Base-by-base conservation (phyloP, 37 sponge, comb jelly and placozoan genomes). In the Lycopodina hypogea region DNA sequence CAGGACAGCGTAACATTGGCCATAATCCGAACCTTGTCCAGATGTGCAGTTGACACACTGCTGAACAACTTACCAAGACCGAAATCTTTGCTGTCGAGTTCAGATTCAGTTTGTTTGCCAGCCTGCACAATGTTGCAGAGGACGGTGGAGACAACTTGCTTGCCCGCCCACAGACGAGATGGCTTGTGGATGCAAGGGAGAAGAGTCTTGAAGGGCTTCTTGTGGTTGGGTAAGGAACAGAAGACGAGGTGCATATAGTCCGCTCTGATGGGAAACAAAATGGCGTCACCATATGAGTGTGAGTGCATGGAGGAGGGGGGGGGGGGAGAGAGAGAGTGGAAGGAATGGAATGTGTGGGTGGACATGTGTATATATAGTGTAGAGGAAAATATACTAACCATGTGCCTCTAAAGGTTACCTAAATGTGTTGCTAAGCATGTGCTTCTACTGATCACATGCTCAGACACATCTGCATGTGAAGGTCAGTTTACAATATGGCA, bases 101-200 rank as follows among this genome's bases (percentile, higher is more conserved):
- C 30, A 97, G 68, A 37, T 92, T 93, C 18, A 95, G 65, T 74
- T 24, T 78, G 23, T 66, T 85, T 82, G 51, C 71, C 77, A 14
- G 53, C 68, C 23, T 93, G 98, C 15, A 93, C 81, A 30, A 97
- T 53, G 52, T 88, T 92, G 38, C 86, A 79, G 34, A 97, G 71
- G 1, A 97, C 53, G n/a, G 97, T 94, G 30, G 97, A 93, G 21
- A 97, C 50, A 17, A 94, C 91, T 86, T 97, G 98, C 69, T 97
- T 97, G 0, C 98, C 98, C 61, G 95, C 89, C 98, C 98, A 97
- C 52, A 94, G 64, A 45, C 17, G 32, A 17, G 81, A 53, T 18
- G 98, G 98, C 71, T 90, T 97, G 41, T 83, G 19, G 51, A 89
- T 71, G 56, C 93, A 85, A 37, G 98, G 98, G 42, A 93, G 88